Evolutionary conservation across 2,113 vertebrate genomes (phyloP).

Genomic region (Oncorhynchus mykiss): DNA sequence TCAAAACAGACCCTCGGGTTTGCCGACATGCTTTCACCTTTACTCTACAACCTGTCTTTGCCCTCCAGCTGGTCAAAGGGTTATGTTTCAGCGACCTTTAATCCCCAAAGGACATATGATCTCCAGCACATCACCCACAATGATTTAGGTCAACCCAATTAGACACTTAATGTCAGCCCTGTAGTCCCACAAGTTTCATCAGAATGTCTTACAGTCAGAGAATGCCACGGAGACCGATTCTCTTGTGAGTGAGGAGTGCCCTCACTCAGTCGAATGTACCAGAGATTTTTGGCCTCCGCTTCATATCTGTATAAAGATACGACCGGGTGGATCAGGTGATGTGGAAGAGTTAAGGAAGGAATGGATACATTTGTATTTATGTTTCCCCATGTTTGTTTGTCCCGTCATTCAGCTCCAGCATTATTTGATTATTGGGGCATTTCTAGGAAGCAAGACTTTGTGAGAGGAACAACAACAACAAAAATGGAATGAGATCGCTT

Average conservation of each 20-base stretch:
- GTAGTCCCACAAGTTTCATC: not conserved
- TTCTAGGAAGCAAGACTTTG: no score
- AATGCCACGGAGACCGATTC: not conserved
- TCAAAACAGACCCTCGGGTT: no score
- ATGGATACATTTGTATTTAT: no score
- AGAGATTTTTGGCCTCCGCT: not conserved
- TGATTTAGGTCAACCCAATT: not conserved
- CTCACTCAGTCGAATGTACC: not conserved
- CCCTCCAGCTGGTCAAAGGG: not conserved
- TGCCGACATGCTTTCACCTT: no score
- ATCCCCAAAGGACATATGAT: not conserved
- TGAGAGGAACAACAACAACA: no score
- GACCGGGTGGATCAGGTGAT: no score
- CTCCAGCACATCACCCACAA: not conserved
- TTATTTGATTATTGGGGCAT: no score
- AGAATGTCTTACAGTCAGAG: not conserved
- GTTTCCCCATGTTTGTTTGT: no score
- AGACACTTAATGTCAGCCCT: not conserved
- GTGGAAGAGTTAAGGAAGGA: no score
- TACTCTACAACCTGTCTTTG: no score
- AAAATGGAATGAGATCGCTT: no score
- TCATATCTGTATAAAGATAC: not conserved
- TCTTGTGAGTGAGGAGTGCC: not conserved
- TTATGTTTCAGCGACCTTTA: not conserved
- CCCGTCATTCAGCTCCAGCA: no score